phyloP scores from a whole-genome alignment of 2,888 invertebrate genomes.

The Ptychoptera albimana region DNA sequence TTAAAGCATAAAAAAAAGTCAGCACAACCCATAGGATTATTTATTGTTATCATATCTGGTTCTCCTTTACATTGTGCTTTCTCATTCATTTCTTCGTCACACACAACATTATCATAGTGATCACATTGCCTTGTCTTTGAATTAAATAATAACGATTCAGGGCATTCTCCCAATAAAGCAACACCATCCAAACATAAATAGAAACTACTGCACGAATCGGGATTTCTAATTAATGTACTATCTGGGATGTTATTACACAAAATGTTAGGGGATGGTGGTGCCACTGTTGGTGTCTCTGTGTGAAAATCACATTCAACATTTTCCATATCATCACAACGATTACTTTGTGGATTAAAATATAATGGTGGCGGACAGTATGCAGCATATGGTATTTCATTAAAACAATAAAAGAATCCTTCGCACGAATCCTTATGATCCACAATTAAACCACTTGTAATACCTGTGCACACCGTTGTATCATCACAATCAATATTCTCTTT shows the following conservation, averaged over 20 bases:
- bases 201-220: slow-evolving; percentile 4
- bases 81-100: no score
- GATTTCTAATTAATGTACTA: slow-evolving; percentile 5
- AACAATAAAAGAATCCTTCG: slow-evolving; percentile 7
- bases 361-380: slow-evolving; percentile 2
- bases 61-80: neutral
- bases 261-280: neutral
- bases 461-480: neutral
- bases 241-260: slow-evolving; percentile 1
- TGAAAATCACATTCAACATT: neutral
- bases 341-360: slow-evolving; percentile 3
- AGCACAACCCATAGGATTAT: neutral
- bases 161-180: slow-evolving; percentile 6
- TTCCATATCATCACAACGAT: neutral
- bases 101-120: no score
- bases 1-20: neutral
- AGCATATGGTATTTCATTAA: slow-evolving; percentile 2
- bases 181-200: slow-evolving; percentile 7
- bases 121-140: neutral
- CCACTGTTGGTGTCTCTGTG: no score
- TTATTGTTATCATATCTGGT: neutral
- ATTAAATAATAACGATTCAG: slow-evolving; percentile 5
- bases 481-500: neutral
- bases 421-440: neutral
- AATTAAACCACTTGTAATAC: neutral